Evolutionary conservation across 2,888 invertebrate species (phyloP), one percentile per base, ranked within the genome.

Genomic region (Cephus pulcher): DNA sequence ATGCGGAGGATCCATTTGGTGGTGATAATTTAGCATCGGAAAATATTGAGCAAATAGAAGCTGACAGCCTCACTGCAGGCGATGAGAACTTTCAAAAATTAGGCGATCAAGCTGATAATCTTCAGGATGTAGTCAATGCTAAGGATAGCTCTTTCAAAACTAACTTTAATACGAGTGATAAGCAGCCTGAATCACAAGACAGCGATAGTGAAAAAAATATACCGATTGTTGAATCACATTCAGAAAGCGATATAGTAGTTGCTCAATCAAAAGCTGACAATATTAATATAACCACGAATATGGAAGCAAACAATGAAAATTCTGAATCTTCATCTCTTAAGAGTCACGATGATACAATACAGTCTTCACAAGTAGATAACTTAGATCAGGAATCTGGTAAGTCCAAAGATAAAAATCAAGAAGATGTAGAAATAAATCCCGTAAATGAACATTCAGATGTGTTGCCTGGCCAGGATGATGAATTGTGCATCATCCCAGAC

Each of bases 51-150:
- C 80, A 86, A 34, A 84, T 85, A 77, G 89, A 88, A 75, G 86
- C 86, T 3, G 88, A 89, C n/a, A 84, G 82, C 74, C 81, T 85
- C 4, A 78, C 80, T 30, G 91, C 92, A 40, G 90, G 88, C 4
- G 92, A 93, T 81, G 92, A 93, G 37, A 92, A 93, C 84, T 93
- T 94, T 91, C 93, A 93, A 80, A 93, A 93, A 12, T 92, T 94
- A 11, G 93, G 93, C 12, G 92, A 93, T 78, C 92, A 93, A 92
- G 93, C 93, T 85, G 88, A 87, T 77, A 88, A 89, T 81, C 82
- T 89, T 35, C 87, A 88, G 74, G 86, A 87, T 78, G 84, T 86
- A 11, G 85, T 89, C 23, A 88, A 85, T 76, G 86, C 86, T 4
- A 83, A 84, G 75, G 84, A 85, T 56, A 76, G 71, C 15, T 69